A percentile compares a stretch with the other conserved stretches of the same genome.
Conservation (phyloP, 2,888 invertebrate species). For the Pediacus dermestoides region DNA sequence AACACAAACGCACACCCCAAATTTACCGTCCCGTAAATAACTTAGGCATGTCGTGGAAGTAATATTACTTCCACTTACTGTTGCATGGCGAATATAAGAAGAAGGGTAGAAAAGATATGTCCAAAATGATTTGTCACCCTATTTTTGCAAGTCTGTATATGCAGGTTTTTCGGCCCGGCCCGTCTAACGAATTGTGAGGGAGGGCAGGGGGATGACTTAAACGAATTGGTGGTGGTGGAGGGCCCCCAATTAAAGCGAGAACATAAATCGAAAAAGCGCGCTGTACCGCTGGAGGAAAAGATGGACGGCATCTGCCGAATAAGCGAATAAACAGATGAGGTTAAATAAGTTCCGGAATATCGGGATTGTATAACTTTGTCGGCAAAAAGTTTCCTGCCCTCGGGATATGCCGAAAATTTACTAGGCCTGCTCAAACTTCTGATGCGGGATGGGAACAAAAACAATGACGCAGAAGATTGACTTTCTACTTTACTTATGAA, state of each 20-base stretch:
- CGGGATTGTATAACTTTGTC: conserved; percentile 36
- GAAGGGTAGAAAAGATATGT: conserved; percentile 41
- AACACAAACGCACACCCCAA: conserved; percentile 47
- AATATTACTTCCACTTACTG: conserved; percentile 50
- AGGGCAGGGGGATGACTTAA: conserved; percentile 30
- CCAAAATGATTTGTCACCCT: conserved; percentile 49
- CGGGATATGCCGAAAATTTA: conserved; percentile 32
- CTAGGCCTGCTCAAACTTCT: conserved; percentile 25
- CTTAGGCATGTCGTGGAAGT: conserved; percentile 49
- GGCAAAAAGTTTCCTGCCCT: conserved; percentile 36
- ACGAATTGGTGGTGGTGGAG: conserved; percentile 36
- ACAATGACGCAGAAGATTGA: conserved; percentile 40
- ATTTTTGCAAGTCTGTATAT: conserved; percentile 46
- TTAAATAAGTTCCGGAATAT: conserved; percentile 40
- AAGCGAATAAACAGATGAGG: conserved; percentile 43
- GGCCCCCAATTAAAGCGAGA: conserved; percentile 46
- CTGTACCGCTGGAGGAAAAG: conserved; percentile 29
- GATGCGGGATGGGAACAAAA: conserved; percentile 33
- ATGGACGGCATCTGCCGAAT: conserved; percentile 43
- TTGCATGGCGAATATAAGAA: conserved; percentile 45
- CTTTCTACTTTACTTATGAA: conserved; percentile 33
- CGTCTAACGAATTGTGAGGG: conserved; percentile 24
- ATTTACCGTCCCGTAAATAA: conserved; percentile 51
- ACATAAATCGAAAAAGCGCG: conserved; percentile 43
- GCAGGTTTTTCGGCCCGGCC: conserved; percentile 36